These are phyloP conservation scores for Enteromius argenteus DNA, from an alignment of 2,797 vertebrate species.

Conservation along the genomic window DNA sequence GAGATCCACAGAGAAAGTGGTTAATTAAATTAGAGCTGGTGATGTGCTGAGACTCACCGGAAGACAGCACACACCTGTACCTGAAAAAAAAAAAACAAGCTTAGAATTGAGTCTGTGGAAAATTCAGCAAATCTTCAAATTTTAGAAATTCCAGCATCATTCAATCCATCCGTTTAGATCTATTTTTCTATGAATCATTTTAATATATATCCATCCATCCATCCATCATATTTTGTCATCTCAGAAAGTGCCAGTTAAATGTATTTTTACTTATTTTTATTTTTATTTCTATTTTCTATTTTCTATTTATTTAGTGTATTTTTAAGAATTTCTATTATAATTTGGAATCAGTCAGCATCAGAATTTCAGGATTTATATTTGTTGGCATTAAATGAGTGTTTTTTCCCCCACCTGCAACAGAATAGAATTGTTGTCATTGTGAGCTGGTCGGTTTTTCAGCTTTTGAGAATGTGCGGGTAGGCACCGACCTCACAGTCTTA, in stretches of 20 bases:
- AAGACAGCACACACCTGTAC: neutral
- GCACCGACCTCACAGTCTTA: neutral
- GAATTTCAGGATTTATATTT: neutral
- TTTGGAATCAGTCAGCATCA: neutral
- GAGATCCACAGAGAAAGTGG: conserved; percentile 8
- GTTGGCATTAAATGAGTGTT: neutral
- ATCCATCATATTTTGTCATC: no score
- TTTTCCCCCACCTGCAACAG: neutral
- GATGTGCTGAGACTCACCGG: neutral
- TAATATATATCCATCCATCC: no score
- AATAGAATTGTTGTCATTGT: neutral
- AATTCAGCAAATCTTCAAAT: neutral
- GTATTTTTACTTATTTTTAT: no score
- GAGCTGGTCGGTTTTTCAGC: neutral
- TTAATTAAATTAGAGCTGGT: neutral
- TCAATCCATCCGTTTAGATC: neutral
- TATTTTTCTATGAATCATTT: neutral
- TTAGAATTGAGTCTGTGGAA: neutral
- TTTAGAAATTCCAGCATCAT: neutral
- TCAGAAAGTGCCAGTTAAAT: no score
- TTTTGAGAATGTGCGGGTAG: neutral
- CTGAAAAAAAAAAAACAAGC: neutral
- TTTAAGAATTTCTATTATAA: neutral
- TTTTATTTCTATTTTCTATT: no score
- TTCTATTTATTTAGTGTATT: neutral